These are phyloP conservation scores for Scaptomyza montana DNA, from an alignment of 1,140 invertebrate species.

Conservation along the genomic window DNA sequence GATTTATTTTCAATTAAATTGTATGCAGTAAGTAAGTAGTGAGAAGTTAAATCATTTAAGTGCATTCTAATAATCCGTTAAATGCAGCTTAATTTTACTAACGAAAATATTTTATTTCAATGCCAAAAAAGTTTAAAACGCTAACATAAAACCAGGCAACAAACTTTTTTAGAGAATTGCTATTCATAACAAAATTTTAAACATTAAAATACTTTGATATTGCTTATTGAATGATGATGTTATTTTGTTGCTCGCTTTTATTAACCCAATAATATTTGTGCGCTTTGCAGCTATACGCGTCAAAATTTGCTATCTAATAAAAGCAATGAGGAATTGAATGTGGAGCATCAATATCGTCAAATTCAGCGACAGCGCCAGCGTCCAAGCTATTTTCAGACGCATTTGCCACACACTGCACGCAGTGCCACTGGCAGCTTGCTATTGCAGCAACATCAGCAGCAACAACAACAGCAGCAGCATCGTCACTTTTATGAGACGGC, in stretches of 20 bases:
- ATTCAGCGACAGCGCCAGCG: constrained; percentile 56
- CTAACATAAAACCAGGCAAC: too few species aligned
- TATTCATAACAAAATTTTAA: background rate
- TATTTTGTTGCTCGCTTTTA: constrained; percentile 52
- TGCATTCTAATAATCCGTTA: background rate
- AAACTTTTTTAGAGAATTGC: background rate
- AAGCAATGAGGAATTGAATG: constrained; percentile 85
- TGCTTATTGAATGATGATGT: constrained; percentile 11
- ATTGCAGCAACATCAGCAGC: constrained; percentile 44
- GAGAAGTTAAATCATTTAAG: constrained; percentile 2
- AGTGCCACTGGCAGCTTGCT: constrained; percentile 26
- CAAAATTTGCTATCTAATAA: constrained; percentile 93
- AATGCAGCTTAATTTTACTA: constrained; percentile 5
- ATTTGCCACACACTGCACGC: constrained; percentile 42
- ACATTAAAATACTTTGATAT: constrained; percentile 4
- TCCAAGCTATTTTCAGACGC: constrained; percentile 54
- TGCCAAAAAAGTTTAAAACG: too few species aligned
- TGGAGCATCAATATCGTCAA: constrained; percentile 70
- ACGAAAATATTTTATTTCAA: background rate
- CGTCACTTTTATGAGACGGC: constrained; percentile 52
- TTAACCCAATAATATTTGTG: constrained; percentile 73
- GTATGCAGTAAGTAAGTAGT: constrained; percentile 29
- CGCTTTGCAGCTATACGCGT: constrained; percentile 89
- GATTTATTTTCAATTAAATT: constrained; percentile 24
- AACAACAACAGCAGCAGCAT: constrained; percentile 33